Evolutionary conservation across 92 coral and sea anemone genomes (phyloP).

Genomic region (Siderastrea siderea): DNA sequence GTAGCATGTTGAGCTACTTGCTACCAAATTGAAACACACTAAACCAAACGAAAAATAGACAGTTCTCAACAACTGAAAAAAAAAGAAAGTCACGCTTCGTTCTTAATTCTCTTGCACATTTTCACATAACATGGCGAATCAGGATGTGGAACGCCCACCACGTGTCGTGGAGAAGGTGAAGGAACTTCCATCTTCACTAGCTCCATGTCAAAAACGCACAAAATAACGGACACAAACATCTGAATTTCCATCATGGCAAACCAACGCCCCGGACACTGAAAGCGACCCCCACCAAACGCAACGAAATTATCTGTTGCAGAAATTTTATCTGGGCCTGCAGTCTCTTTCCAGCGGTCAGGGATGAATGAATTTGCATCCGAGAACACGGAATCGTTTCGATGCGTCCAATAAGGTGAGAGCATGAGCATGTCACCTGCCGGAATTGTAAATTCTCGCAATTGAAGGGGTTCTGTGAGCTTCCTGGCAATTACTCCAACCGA

Average conservation of each 20-base stretch:
- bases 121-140: conserved; percentile 27
- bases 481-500: conserved; percentile 64
- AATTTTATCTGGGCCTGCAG: conserved; percentile 31
- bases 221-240: conserved; percentile 49
- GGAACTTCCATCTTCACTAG: conserved; percentile 35
- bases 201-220: conserved; percentile 51
- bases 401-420: conserved; percentile 72
- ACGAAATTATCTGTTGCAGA: conserved; percentile 43
- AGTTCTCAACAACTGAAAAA: no score
- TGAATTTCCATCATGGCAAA: conserved; percentile 77
- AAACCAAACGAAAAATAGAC: no score
- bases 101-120: conserved; percentile 15
- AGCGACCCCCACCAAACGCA: conserved; percentile 73
- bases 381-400: conserved; percentile 42
- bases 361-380: conserved; percentile 45
- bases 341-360: conserved; percentile 57
- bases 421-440: conserved; percentile 61
- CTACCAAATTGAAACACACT: no score
- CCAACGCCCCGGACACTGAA: conserved; percentile 71
- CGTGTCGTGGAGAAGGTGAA: conserved; percentile 53
- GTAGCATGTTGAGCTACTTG: no score
- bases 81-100: neutral
- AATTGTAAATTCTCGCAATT: conserved; percentile 41
- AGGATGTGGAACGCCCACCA: conserved; percentile 71
- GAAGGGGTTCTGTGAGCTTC: conserved; percentile 55